A percentile compares a stretch with the other conserved stretches of the same genome.
Evolutionary conservation across 2,888 invertebrate genomes (phyloP).

Genomic region (Drosophila diplacantha): DNA sequence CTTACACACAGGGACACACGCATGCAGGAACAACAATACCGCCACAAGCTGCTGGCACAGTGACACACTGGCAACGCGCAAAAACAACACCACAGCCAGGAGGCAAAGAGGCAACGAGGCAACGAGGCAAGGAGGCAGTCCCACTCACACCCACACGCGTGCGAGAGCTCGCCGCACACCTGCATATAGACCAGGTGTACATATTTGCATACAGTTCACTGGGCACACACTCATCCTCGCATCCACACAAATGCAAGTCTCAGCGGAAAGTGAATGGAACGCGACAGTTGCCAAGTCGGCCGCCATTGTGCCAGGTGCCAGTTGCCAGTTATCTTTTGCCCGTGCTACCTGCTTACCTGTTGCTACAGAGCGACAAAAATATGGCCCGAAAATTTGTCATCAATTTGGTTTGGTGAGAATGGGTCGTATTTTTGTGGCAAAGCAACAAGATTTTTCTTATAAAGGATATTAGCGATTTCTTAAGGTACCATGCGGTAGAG

Average conservation of each 20-base stretch:
- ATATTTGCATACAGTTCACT: slow-evolving; percentile 69
- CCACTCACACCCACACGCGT: slow-evolving; percentile 20
- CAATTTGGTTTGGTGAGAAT: not conserved
- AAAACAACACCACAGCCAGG: slow-evolving; percentile 29
- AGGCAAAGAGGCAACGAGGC: not conserved
- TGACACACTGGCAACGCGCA: slow-evolving; percentile 53
- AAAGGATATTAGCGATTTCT: too few species aligned
- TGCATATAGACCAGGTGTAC: slow-evolving; percentile 53
- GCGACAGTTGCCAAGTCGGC: slow-evolving; percentile 46
- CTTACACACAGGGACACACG: slow-evolving; percentile 13
- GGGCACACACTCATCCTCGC: slow-evolving; percentile 41
- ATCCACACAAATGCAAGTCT: slow-evolving; percentile 56
- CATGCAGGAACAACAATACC: slow-evolving; percentile 45
- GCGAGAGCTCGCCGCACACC: slow-evolving; percentile 13
- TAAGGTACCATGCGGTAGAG: too few species aligned
- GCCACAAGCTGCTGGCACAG: slow-evolving; percentile 51
- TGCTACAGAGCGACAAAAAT: slow-evolving; percentile 32
- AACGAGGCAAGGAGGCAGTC: not conserved
- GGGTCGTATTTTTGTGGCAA: not conserved
- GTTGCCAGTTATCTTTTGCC: slow-evolving; percentile 22
- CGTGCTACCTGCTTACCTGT: slow-evolving; percentile 20
- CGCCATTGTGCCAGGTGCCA: slow-evolving; percentile 47
- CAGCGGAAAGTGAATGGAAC: slow-evolving; percentile 55
- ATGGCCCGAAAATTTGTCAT: slow-evolving; percentile 18
- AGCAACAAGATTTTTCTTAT: not conserved